Base-by-base conservation (phyloP, 2,888 invertebrate species). In the Orthonevra nobilis region DNA sequence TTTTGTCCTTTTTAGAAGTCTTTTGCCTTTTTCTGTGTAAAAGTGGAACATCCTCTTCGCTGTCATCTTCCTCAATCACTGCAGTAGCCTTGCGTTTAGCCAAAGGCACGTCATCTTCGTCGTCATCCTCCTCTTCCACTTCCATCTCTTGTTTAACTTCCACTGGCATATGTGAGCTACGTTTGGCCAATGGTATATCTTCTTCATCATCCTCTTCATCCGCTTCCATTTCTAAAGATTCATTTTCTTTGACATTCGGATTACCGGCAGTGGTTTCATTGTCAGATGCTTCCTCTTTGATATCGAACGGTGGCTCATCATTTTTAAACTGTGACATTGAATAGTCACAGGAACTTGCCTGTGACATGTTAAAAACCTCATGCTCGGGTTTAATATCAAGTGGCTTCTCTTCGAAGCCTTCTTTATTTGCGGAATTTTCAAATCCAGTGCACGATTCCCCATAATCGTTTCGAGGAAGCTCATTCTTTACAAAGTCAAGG, bases 101-200 rank as follows among this genome's bases (percentile, higher is more conserved):
- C 81, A 88, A 83, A 68, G 88, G 87, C 69, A 88, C 84, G 83
- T 87, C 86, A 58, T 87, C 87, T 61, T 86, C 87, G 48, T 85
- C 84, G 85, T 94, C 94, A 83, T 94, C 93, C 82, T 94, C 93
- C 83, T 81, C 81, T 69, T 82, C 81, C 64, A 81, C 63, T 83
- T 84, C 38, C 4, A 30, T 23, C 9, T n/a, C n/a, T n/a, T n/a
- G n/a, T n/a, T n/a, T n/a, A n/a, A n/a, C n/a, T n/a, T n/a, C n/a
- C n/a, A n/a, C n/a, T n/a, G n/a, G n/a, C n/a, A n/a, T n/a, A n/a
- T n/a, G n/a, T n/a, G n/a, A n/a, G 69, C 85, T 88, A 2, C 85
- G 85, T 66, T 89, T 90, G 90, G 95, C 95, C 91, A 95, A 88
- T 82, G 95, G 95, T 48, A 92, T 86, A 87, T 96, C 95, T 86